Conservation (phyloP, 2,797 vertebrate genomes). For the Sebastes cheni region DNA sequence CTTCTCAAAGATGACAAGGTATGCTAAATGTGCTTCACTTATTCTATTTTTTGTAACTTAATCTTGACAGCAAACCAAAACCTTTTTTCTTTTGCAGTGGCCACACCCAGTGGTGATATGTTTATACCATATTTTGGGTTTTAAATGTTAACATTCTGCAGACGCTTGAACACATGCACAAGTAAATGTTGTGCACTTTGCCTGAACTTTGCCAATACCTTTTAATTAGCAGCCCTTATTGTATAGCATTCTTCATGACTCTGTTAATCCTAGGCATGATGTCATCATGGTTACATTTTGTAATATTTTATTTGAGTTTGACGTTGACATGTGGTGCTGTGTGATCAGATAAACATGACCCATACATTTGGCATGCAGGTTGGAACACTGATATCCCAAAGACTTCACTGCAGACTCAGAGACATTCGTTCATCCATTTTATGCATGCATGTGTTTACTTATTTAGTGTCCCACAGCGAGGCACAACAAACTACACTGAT, state of each 20-base stretch:
- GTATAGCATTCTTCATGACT: background rate
- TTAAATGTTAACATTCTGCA: background rate
- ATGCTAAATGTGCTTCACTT: conserved; percentile 1
- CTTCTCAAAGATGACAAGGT: conserved; percentile 89
- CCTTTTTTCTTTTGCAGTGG: background rate
- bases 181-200: background rate
- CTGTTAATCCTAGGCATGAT: background rate
- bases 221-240: background rate
- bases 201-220: background rate
- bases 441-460: conserved; percentile 8
- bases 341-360: conserved; percentile 5
- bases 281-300: background rate
- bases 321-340: background rate
- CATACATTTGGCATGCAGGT: conserved; percentile 10
- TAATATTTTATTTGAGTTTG: background rate
- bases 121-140: background rate
- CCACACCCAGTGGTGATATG: conserved; percentile 3
- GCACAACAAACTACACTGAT: background rate
- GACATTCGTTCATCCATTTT: conserved; percentile 9
- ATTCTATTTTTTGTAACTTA: background rate
- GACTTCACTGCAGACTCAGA: background rate
- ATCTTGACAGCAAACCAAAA: background rate
- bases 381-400: conserved; percentile 6
- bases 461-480: background rate
- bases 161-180: background rate